Conservation (phyloP, 2,888 invertebrate genomes). For the Ophion slaviceki region DNA sequence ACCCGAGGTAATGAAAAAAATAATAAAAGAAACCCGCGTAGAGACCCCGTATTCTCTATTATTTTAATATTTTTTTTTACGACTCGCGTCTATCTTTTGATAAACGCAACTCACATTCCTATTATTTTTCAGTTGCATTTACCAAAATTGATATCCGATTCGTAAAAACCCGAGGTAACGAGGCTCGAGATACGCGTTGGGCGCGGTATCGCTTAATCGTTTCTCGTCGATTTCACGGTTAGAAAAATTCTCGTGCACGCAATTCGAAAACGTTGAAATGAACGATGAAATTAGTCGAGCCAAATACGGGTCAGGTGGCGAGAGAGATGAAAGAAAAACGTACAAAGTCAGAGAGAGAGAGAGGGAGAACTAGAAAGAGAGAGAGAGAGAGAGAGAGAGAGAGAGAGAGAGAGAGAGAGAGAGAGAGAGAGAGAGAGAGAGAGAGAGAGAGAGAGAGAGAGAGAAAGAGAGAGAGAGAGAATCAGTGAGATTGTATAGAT, state of each 20-base stretch:
- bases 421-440: background rate
- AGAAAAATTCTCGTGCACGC: conserved; percentile 32
- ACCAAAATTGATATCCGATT: background rate
- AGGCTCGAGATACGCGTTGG: conserved; percentile 1
- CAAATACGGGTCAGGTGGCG: conserved; percentile 60
- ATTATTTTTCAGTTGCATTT: background rate
- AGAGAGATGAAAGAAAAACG: background rate
- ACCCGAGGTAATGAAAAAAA: no score
- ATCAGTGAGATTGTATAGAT: conserved; percentile 58
- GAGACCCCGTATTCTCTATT: no score
- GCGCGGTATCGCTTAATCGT: conserved; percentile 45
- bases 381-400: background rate
- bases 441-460: no score
- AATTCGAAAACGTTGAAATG: conserved; percentile 51
- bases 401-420: background rate
- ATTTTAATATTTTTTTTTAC: no score
- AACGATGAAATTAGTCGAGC: conserved; percentile 57
- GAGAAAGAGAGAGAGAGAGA: background rate
- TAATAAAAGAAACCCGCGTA: no score
- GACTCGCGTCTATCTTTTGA: no score
- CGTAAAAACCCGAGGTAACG: background rate
- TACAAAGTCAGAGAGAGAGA: no score
- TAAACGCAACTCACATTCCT: no score
- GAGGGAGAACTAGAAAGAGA: no score
- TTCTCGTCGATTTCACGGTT: conserved; percentile 29